These are phyloP conservation scores for Manacus vitellinus DNA, from an alignment of 2,113 vertebrate genomes.

Conservation along the genomic window DNA sequence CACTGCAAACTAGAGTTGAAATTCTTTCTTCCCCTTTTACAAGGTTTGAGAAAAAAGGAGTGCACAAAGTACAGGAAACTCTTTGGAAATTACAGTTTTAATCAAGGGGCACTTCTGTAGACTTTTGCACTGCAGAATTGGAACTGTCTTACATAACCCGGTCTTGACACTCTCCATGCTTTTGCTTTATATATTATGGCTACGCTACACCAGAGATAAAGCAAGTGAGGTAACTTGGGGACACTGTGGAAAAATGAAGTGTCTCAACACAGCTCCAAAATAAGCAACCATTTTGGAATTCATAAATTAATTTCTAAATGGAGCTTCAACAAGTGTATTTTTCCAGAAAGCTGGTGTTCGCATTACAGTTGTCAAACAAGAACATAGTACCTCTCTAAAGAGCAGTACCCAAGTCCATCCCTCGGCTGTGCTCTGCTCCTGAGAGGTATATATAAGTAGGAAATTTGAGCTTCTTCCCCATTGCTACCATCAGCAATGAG, in stretches of 20 bases:
- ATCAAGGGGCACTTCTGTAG: neutral
- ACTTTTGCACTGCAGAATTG: neutral
- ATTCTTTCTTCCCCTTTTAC: neutral
- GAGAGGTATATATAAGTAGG: rapidly evolving
- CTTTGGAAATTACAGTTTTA: neutral
- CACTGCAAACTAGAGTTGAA: neutral
- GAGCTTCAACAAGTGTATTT: neutral
- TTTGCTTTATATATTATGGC: neutral
- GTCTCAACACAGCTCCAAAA: neutral
- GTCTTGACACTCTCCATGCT: neutral
- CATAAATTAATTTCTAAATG: neutral
- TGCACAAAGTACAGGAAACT: neutral
- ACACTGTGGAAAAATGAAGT: neutral
- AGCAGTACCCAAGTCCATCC: neutral
- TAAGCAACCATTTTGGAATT: neutral
- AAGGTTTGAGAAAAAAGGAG: neutral
- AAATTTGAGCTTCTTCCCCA: neutral
- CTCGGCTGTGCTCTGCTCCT: neutral
- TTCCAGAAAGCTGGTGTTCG: neutral
- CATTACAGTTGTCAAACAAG: neutral
- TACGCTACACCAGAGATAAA: neutral
- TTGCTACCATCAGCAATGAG: neutral
- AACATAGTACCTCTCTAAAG: neutral
- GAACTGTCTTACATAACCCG: neutral
- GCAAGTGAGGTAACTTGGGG: neutral